Evolutionary conservation across 2,113 vertebrate genomes (phyloP), one percentile per base, ranked within the genome.

Genomic region (Melanerpes aurifrons): DNA sequence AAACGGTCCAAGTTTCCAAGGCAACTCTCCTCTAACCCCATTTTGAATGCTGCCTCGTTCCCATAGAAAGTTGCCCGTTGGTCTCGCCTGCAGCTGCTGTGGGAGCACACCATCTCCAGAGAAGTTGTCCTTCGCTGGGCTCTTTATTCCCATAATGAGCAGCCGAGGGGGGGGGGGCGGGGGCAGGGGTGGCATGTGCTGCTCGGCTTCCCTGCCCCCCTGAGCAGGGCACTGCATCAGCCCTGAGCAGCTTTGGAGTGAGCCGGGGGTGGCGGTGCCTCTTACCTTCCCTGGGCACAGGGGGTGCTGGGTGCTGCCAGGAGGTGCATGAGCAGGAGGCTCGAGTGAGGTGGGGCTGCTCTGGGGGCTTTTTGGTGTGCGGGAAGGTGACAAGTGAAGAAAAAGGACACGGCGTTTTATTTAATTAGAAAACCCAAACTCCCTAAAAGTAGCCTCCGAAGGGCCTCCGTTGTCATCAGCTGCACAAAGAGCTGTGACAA

Each of bases 401-500:
- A 91, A 94, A 93, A 91, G 88, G 93, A 95, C 94, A 40, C 2
- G 6, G 86, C 45, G 16, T 96, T 92, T 92, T 95, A 96, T 97
- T 95, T 96, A 95, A 93, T 86, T 96, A 96, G 93, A 97, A 96
- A 66, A 87, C 79, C 96, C 95, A 89, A 95, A 97, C 97, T 96
- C 97, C 96, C 96, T 82, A 85, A 91, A 95, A 97, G 97, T 96
- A 94, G 96, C 97, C 97, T 96, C 97, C 88, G 45, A 89, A 93
- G 96, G 94, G 95, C 96, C 96, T 96, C 95, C 86, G 96, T 95
- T 97, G 98, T 97, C 98, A 97, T 94, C 66, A 93, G 96, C 97
- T 93, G 95, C 97, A 98, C 97, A 97, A 96, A 98, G 97, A 97
- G 79, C 96, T 71, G 70, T 97, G 97, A 98, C 98, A 98, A 98